These are phyloP conservation scores for Eristalis arbustorum DNA, from an alignment of 2,888 invertebrate genomes.

Conservation along the genomic window DNA sequence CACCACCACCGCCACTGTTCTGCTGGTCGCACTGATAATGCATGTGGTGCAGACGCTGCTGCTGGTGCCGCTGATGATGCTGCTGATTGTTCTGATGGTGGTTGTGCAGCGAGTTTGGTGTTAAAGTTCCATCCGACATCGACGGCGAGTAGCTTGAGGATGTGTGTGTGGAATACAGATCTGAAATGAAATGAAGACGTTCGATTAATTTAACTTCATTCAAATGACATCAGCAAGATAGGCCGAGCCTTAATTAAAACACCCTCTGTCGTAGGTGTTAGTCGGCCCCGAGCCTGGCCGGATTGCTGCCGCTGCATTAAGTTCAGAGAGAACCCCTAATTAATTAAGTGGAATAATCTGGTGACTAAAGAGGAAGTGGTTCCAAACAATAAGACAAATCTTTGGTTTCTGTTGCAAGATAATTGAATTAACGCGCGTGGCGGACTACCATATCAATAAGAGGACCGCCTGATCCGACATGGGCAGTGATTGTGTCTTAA, in stretches of 20 bases:
- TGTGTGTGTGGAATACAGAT: slow-evolving; percentile 80
- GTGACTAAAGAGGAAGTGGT: slow-evolving; percentile 69
- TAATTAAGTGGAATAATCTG: slow-evolving; percentile 70
- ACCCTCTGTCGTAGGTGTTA: slow-evolving; percentile 70
- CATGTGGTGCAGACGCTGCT: slow-evolving; percentile 65
- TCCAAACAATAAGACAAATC: slow-evolving; percentile 68
- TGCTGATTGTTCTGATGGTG: slow-evolving; percentile 71
- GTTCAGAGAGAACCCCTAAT: slow-evolving; percentile 54
- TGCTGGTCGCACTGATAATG: slow-evolving; percentile 69
- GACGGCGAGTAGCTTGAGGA: slow-evolving; percentile 80
- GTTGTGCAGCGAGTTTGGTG: slow-evolving; percentile 78
- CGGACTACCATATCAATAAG: slow-evolving; percentile 41
- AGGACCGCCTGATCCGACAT: slow-evolving; percentile 11
- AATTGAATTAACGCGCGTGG: slow-evolving; percentile 70
- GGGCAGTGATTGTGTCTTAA: slow-evolving; percentile 9
- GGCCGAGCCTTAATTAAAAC: slow-evolving; percentile 52
- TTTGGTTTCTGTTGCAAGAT: slow-evolving; percentile 54
- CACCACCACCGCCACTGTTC: slow-evolving; percentile 60
- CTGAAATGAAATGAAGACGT: slow-evolving; percentile 71
- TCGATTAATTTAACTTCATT: slow-evolving; percentile 69
- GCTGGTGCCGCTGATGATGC: slow-evolving; percentile 69
- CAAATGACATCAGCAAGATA: slow-evolving; percentile 51
- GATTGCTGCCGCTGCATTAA: slow-evolving; percentile 10
- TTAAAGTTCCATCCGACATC: slow-evolving; percentile 79
- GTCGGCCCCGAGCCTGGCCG: not conserved